Base-by-base conservation (phyloP, 2,113 vertebrate genomes). In the Nyctereutes procyonoides region DNA sequence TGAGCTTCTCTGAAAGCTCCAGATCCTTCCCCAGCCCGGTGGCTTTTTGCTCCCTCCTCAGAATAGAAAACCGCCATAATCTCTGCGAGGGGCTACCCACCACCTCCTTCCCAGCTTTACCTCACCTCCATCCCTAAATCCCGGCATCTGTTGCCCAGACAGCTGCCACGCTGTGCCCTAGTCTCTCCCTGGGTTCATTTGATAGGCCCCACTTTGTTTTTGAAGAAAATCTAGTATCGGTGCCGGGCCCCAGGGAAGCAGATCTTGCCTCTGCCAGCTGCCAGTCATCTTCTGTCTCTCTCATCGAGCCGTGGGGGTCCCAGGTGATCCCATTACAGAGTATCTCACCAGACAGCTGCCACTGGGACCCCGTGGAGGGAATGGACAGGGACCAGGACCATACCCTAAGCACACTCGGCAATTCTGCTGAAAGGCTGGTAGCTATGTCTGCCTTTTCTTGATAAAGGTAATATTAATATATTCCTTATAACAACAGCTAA, bases 131-230 rank as follows among this genome's bases (percentile, higher is more conserved):
- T 7, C 24, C 35, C 51, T 32, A 48, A n/a, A 62, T 53, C 53
- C 81, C 8, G 53, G 81, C 82, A 69, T 96, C 58, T 85, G 53
- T 90, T 91, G 24, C 73, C 60, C 65, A 76, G 67, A 62, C 14
- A 93, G 93, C 65, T 97, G 73, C 65, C 69, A 93, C 24, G 24
- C 91, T 86, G 30, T 22, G 9, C 60, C 82, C 35, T 0, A 24
- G 19, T 63, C 55, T 73, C 55, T 92, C 89, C 51, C 32, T 62
- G 6, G 32, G 28, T 92, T 90, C 88, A 89, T 88, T 71, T 74
- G 69, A 30, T 95, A 92, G 14, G 28, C 51, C 87, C 56, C 38
- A 62, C 74, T 96, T 95, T 95, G 90, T 85, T 91, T 74, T 69
- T n/a, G 20, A 85, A 93, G 58, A 91, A 97, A 96, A 97, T 73